Conservation (phyloP, 2,113 vertebrate genomes). For the Stegostoma tigrinum region DNA sequence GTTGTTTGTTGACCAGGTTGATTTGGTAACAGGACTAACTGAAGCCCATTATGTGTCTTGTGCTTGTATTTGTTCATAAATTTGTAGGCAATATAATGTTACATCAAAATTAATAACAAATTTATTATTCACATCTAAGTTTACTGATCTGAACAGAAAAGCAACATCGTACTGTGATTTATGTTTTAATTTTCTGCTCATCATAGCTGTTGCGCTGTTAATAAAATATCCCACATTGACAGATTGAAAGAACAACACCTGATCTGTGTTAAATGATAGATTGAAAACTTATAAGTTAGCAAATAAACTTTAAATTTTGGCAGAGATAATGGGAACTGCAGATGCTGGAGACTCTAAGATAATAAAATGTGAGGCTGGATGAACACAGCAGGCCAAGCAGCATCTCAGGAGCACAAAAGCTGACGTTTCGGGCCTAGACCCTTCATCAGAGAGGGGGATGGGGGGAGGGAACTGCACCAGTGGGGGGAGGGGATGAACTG, state of each 20-base stretch:
- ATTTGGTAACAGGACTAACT: background rate
- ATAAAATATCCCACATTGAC: background rate
- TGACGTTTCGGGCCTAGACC: no score
- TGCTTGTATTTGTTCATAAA: background rate
- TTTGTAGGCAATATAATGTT: background rate
- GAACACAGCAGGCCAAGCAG: no score
- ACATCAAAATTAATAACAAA: background rate
- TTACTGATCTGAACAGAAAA: background rate
- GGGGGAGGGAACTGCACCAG: no score
- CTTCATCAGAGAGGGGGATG: no score
- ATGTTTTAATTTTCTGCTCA: background rate
- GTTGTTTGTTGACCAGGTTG: background rate
- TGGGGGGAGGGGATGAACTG: no score
- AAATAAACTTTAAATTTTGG: background rate
- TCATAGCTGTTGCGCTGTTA: background rate
- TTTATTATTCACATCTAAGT: background rate
- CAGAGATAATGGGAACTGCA: no score
- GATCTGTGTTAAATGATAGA: background rate
- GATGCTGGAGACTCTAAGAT: no score
- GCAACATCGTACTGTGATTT: background rate
- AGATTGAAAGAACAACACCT: background rate
- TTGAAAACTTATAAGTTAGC: background rate
- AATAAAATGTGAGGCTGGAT: no score
- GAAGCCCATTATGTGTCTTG: background rate
- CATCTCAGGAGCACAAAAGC: no score